Conservation (phyloP, 2,113 vertebrate species). For the Dermatemys mawii region DNA sequence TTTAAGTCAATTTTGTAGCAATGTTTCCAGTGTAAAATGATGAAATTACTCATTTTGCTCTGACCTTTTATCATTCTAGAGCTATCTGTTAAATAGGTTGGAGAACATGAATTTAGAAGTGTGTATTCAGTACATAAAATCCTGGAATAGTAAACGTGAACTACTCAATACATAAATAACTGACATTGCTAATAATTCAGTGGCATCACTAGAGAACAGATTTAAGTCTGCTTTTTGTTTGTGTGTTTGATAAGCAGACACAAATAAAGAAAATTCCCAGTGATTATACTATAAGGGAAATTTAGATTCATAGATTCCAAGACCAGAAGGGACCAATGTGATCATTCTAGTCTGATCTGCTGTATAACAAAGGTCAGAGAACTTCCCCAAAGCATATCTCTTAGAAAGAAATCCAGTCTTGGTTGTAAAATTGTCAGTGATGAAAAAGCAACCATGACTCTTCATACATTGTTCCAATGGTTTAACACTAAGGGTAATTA, state of each 20-base stretch:
- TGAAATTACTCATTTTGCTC: constrained; percentile 47
- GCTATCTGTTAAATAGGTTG: constrained; percentile 12
- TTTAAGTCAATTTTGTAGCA: constrained; percentile 12
- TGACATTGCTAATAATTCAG: background rate
- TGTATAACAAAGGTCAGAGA: no score
- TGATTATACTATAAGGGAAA: background rate
- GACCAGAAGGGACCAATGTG: no score
- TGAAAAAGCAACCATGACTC: no score
- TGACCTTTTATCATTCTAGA: constrained; percentile 24
- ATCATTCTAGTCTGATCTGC: no score
- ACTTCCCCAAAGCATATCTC: no score
- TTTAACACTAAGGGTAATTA: no score
- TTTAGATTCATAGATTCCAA: background rate
- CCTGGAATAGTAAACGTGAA: constrained; percentile 46
- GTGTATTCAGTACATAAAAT: constrained; percentile 16
- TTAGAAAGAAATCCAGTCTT: no score
- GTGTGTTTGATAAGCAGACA: background rate
- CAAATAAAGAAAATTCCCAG: background rate
- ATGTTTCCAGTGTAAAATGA: background rate
- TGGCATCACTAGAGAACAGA: background rate
- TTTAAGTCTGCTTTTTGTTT: fast-evolving
- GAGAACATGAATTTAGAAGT: constrained; percentile 53
- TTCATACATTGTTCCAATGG: no score
- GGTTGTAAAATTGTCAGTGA: no score
- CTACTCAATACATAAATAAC: background rate